These are phyloP conservation scores for Pandemis corylana DNA, from an alignment of 2,888 invertebrate genomes.

Conservation along the genomic window DNA sequence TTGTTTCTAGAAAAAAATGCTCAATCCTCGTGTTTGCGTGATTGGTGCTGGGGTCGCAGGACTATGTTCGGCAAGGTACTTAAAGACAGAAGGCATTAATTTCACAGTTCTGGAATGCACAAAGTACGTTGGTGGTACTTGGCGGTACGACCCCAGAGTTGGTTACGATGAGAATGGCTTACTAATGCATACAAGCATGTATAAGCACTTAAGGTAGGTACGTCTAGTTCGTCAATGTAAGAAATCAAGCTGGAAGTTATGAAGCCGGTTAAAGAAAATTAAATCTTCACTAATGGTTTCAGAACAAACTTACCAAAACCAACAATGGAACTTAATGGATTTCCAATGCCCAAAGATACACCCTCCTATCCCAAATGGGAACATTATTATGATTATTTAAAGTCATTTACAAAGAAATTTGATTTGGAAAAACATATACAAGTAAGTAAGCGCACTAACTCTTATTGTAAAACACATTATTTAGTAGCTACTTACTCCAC, in stretches of 20 bases:
- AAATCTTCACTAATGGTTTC: conserved; percentile 44
- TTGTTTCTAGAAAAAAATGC: not conserved
- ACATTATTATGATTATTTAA: conserved; percentile 67
- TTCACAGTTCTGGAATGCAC: conserved; percentile 75
- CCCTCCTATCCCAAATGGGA: conserved; percentile 70
- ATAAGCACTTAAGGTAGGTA: conserved; percentile 86
- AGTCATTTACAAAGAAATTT: conserved; percentile 66
- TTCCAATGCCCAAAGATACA: conserved; percentile 64
- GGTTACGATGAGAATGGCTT: conserved; percentile 84
- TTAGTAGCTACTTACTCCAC: too few species aligned
- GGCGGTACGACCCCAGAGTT: conserved; percentile 78
- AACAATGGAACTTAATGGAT: conserved; percentile 73
- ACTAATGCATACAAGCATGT: conserved; percentile 89
- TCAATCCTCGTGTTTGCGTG: conserved; percentile 65
- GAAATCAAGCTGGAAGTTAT: too few species aligned
- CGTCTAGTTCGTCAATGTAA: too few species aligned
- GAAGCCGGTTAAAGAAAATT: too few species aligned
- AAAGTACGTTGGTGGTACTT: conserved; percentile 73
- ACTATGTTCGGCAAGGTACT: conserved; percentile 68
- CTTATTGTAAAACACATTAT: too few species aligned
- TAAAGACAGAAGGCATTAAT: conserved; percentile 68
- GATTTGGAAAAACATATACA: conserved; percentile 68
- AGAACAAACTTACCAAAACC: conserved; percentile 79
- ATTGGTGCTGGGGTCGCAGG: conserved; percentile 78
- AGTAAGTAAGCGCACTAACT: conserved; percentile 51